Evolutionary conservation across 1,140 invertebrate genomes (phyloP).

Genomic region (Leguminivora glycinivorella): DNA sequence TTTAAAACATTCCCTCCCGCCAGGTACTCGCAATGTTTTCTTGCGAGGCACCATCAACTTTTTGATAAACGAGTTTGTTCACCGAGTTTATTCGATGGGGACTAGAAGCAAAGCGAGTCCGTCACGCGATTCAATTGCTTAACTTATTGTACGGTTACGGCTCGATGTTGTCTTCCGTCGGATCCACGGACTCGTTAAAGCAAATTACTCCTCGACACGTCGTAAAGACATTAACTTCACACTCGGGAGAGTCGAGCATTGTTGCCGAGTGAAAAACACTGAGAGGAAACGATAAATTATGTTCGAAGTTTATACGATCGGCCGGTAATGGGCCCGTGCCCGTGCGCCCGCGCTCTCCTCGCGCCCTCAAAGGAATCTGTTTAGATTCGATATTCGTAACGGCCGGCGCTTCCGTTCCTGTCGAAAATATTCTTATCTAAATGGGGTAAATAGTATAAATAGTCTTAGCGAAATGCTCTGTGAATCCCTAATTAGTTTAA

Average conservation of each 20-base stretch:
- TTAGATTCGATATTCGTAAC: constrained; percentile 27
- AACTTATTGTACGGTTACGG: constrained; percentile 31
- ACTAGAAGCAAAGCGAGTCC: constrained; percentile 3
- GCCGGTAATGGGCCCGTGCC: constrained; percentile 55
- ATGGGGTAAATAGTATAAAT: constrained; percentile 13
- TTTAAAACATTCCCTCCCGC: constrained; percentile 22
- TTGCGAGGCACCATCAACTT: constrained; percentile 9
- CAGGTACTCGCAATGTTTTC: constrained; percentile 3
- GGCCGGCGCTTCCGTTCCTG: constrained; percentile 22
- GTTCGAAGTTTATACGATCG: constrained; percentile 73
- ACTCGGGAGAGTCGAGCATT: constrained; percentile 51
- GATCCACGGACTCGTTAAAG: constrained; percentile 47
- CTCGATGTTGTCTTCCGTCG: constrained; percentile 33
- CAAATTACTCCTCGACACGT: constrained; percentile 60
- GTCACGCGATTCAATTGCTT: constrained; percentile 27
- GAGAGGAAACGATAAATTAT: constrained; percentile 76
- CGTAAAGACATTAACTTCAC: constrained; percentile 63
- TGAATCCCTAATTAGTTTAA: neutral
- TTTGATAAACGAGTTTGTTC: constrained; percentile 24
- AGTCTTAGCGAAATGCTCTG: constrained; percentile 12
- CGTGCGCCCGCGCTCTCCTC: constrained; percentile 44
- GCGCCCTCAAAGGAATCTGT: constrained; percentile 40
- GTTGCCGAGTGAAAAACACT: constrained; percentile 68
- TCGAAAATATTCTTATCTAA: constrained; percentile 19
- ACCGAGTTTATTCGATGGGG: constrained; percentile 15